Conservation (phyloP, 37 sponge, comb jelly and placozoan genomes). For the Geodia barretti region DNA sequence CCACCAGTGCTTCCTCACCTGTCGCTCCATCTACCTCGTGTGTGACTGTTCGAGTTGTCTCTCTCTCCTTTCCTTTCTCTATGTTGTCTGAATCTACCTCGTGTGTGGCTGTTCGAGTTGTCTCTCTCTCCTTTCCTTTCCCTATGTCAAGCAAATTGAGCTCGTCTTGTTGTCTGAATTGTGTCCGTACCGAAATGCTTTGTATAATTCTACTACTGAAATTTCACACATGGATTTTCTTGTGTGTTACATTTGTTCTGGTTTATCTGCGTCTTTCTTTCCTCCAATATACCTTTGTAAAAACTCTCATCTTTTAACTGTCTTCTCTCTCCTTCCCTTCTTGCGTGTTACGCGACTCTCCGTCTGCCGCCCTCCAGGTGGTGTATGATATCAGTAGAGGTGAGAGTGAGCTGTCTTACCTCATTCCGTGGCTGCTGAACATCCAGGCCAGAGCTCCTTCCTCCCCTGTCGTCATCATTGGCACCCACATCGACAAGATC, state of each 20-base stretch:
- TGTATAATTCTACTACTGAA: no score
- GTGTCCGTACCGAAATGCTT: no score
- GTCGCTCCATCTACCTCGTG: constrained; percentile 73
- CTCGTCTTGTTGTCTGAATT: no score
- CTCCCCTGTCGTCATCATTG: constrained; percentile 74
- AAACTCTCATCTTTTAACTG: no score
- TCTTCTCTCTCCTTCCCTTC: no score
- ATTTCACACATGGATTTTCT: neutral
- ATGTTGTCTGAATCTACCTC: neutral
- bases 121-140: neutral
- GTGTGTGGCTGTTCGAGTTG: neutral
- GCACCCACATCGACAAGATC: constrained; percentile 73
- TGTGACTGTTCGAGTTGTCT: no score
- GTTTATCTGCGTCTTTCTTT: no score
- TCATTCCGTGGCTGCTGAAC: constrained; percentile 79
- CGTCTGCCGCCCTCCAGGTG: constrained; percentile 37
- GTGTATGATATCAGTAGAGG: constrained; percentile 61
- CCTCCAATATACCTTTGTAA: no score
- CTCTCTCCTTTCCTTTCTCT: no score
- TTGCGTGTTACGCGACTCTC: neutral
- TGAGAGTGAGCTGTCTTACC: constrained; percentile 43
- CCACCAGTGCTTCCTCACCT: constrained; percentile 86
- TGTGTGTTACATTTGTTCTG: neutral
- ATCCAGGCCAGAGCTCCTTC: constrained; percentile 78
- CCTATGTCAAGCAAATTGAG: neutral